Evolutionary conservation across 2,113 vertebrate genomes (phyloP).

Genomic region (Hippopotamus amphibius): DNA sequence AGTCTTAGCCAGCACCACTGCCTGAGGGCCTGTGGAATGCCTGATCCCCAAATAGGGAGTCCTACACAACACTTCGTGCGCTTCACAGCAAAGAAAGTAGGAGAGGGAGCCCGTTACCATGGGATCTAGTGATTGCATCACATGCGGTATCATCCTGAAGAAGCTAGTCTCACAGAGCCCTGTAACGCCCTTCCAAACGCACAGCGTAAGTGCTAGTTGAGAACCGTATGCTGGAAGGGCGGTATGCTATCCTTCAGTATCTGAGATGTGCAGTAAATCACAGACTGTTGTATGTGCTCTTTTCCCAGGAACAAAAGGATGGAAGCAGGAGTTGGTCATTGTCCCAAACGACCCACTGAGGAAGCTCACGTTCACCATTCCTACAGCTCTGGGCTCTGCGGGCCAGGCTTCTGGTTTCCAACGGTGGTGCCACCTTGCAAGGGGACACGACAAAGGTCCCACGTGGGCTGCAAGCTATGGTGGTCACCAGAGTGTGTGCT

Average conservation of each 20-base stretch:
- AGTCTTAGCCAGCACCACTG: not conserved
- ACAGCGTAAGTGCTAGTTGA: not conserved
- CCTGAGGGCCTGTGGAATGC: not conserved
- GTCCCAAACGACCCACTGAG: not conserved
- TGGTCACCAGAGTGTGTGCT: not conserved
- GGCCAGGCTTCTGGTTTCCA: not conserved
- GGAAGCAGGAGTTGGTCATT: not conserved
- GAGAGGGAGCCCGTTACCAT: not conserved
- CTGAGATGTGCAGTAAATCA: not conserved
- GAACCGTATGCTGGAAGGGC: not conserved
- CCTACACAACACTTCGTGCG: not conserved
- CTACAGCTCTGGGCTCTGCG: not conserved
- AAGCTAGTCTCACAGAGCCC: not conserved
- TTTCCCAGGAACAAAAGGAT: not conserved
- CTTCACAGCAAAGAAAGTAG: not conserved
- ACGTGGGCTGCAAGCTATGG: not conserved
- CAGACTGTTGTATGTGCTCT: not conserved
- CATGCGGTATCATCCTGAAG: not conserved
- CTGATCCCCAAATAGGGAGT: not conserved
- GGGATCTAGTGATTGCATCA: not conserved
- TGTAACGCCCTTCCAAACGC: not conserved
- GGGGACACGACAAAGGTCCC: not conserved
- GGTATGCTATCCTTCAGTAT: not conserved
- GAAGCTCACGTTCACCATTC: not conserved
- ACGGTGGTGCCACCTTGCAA: not conserved